These are phyloP conservation scores for Hydropsyche tenuis DNA, from an alignment of 1,140 invertebrate genomes.

Conservation along the genomic window DNA sequence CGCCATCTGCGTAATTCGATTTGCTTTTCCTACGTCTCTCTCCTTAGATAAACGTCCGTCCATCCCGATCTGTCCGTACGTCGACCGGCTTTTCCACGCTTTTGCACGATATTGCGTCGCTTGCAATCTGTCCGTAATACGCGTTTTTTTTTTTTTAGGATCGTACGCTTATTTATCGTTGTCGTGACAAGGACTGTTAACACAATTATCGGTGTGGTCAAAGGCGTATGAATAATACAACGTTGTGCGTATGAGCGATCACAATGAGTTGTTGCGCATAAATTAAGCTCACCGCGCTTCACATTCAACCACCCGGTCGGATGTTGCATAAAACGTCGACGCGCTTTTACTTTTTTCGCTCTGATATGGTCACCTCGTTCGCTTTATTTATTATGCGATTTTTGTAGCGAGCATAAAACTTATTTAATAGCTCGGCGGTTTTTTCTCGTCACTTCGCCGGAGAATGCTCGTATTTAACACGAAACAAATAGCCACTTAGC, in stretches of 20 bases:
- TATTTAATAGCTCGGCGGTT: too few species aligned
- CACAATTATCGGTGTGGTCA: constrained; percentile 14
- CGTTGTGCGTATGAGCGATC: constrained; percentile 2
- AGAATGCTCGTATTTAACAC: too few species aligned
- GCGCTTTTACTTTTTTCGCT: constrained; percentile 5
- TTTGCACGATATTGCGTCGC: too few species aligned
- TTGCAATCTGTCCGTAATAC: too few species aligned
- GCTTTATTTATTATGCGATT: too few species aligned
- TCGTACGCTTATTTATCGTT: not conserved
- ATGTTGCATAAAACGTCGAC: not conserved
- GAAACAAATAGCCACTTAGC: too few species aligned
- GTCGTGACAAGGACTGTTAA: constrained; percentile 12
- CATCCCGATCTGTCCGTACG: too few species aligned
- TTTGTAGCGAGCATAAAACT: too few species aligned
- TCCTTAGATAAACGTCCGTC: not conserved
- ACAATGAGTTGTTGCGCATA: constrained; percentile 17
- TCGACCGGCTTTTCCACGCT: too few species aligned
- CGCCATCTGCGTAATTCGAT: constrained; percentile 24
- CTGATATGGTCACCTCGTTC: not conserved
- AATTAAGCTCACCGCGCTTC: not conserved
- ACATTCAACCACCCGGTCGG: not conserved
- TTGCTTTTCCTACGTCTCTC: constrained; percentile 3
- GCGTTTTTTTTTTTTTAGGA: not conserved
- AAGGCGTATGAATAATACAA: constrained; percentile 14
- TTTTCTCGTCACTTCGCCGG: too few species aligned